These are phyloP conservation scores for Galerucella calmariensis DNA, from an alignment of 2,888 invertebrate species.

Conservation along the genomic window DNA sequence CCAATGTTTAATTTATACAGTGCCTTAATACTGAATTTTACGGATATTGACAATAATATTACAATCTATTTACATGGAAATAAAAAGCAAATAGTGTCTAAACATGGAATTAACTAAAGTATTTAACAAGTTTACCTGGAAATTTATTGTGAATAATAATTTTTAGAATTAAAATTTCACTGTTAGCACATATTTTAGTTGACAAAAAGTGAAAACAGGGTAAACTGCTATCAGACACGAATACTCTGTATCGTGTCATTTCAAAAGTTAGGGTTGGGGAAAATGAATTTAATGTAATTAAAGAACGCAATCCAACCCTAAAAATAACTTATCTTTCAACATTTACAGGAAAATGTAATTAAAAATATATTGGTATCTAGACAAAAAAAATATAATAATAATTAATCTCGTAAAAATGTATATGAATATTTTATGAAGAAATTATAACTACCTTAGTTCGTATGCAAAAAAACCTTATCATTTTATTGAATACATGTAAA, in stretches of 20 bases:
- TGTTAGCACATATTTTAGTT: neutral
- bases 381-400: neutral
- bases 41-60: no score
- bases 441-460: no score
- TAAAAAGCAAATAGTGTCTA: no score
- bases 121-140: no score
- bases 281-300: slow-evolving; percentile 6
- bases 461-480: no score
- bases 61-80: no score
- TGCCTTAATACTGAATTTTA: no score
- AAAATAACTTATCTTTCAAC: neutral
- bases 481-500: no score
- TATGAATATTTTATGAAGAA: neutral
- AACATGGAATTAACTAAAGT: no score
- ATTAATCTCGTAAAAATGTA: neutral
- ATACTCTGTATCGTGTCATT: neutral
- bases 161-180: neutral
- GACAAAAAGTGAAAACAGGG: neutral
- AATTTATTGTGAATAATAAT: neutral
- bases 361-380: neutral
- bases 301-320: slow-evolving; percentile 12
- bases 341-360: neutral
- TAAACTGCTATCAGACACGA: neutral
- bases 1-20: no score
- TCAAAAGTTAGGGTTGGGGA: neutral